Evolutionary conservation across 2,888 invertebrate genomes (phyloP), one percentile per base, ranked within the genome.

Genomic region (Lithophane leautieri): DNA sequence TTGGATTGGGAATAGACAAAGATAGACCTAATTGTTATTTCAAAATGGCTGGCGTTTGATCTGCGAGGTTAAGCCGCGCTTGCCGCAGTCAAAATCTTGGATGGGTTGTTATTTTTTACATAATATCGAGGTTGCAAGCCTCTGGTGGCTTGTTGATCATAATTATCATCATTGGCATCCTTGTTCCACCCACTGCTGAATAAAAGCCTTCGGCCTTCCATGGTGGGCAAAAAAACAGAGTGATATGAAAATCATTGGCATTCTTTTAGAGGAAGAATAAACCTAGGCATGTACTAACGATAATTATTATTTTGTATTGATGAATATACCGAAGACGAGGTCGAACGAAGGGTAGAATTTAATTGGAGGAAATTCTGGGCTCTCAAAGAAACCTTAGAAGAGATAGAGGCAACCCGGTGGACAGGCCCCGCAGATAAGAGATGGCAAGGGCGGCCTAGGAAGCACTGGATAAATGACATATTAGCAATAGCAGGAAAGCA

Each of bases 21-120:
- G 34, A 69, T 76, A 69, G 4, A 78, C 9, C 28, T 52, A 61
- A 72, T 71, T 63, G 40, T 42, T 62, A 42, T 50, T 78, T 62
- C n/a, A 50, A 71, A 56, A 63, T 79, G 25, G 44, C 54, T 70
- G 47, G 2, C 68, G 28, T 69, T 60, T 78, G 22, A 61, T 54
- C 14, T 54, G n/a, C 22, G 54, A 56, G 54, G 70, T 34, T 62
- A 78, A 78, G 25, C 14, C 22, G 16, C n/a, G 12, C 8, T 62
- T 25, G 16, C 4, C 8, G 6, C 8, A 28, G 11, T 68, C n/a
- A 42, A 25, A 14, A 50, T 67, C 4, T 25, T 34, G 14, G n/a
- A 19, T 28, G 14, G n/a, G 25, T 7, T 25, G 25, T 25, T 52
- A 8, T 25, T 52, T 12, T 25, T 19, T 3, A n/a, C 16, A 28